Evolutionary conservation across 2,113 vertebrate species (phyloP).

Genomic region (Callocephalon fimbriatum): DNA sequence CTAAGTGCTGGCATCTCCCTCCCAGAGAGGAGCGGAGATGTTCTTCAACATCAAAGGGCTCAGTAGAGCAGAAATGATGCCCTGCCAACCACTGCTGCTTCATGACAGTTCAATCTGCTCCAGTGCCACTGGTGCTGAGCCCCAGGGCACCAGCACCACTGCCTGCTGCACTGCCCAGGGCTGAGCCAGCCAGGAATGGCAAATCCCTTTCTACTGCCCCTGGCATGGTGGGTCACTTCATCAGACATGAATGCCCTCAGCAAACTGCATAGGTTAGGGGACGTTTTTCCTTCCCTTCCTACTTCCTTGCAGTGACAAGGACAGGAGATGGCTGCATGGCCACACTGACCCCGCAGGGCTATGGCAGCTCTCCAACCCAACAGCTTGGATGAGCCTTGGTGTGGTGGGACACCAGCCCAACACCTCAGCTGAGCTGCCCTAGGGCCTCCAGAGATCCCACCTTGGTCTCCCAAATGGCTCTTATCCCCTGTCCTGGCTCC

Average conservation of each 20-base stretch:
- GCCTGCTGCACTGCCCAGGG: neutral
- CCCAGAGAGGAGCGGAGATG: fast-evolving
- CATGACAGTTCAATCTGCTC: neutral
- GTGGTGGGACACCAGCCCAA: neutral
- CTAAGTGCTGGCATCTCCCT: neutral
- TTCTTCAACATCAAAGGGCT: neutral
- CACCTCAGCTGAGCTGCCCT: neutral
- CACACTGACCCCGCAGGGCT: neutral
- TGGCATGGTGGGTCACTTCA: neutral
- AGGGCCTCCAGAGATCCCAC: neutral
- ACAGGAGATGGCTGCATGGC: neutral
- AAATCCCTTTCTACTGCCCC: neutral
- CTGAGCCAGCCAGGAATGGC: fast-evolving
- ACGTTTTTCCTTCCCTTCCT: neutral
- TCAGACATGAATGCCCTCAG: neutral
- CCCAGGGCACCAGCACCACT: neutral
- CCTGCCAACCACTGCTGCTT: neutral
- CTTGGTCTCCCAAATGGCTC: neutral
- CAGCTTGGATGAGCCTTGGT: neutral
- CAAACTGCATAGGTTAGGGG: fast-evolving
- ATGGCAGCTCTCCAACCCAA: fast-evolving
- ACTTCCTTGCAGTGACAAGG: neutral
- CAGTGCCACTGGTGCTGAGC: fast-evolving
- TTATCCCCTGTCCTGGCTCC: neutral
- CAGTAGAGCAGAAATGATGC: neutral